A percentile compares a stretch with the other conserved stretches of the same genome.
Conservation (phyloP, 2,888 invertebrate genomes). For the Minunthozetes semirufus region DNA sequence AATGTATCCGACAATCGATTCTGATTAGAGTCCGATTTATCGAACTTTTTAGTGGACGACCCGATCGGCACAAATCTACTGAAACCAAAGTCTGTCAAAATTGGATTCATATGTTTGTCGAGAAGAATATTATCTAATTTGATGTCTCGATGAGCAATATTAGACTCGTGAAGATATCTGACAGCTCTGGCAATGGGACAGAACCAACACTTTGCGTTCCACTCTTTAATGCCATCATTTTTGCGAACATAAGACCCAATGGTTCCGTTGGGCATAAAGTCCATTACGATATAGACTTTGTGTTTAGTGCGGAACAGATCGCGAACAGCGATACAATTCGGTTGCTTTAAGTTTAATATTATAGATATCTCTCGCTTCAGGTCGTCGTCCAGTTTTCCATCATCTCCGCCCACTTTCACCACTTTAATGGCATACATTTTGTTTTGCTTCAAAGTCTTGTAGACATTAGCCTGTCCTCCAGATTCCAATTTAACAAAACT, state of each 20-base stretch:
- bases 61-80: slow-evolving; percentile 30
- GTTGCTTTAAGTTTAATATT: slow-evolving; percentile 31
- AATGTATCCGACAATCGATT: too few species aligned
- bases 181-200: slow-evolving; percentile 34
- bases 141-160: slow-evolving; percentile 36
- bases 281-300: slow-evolving; percentile 38
- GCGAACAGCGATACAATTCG: slow-evolving; percentile 26
- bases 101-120: slow-evolving; percentile 34
- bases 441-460: slow-evolving; percentile 28
- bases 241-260: slow-evolving; percentile 33
- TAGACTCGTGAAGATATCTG: slow-evolving; percentile 30
- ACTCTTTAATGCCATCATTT: slow-evolving; percentile 34
- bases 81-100: slow-evolving; percentile 37
- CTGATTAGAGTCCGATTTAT: slow-evolving; percentile 11
- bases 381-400: slow-evolving; percentile 33
- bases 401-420: slow-evolving; percentile 16
- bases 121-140: slow-evolving; percentile 37
- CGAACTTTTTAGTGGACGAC: background rate
- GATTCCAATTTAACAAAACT: slow-evolving; percentile 34
- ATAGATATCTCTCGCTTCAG: slow-evolving; percentile 37
- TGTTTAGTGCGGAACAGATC: slow-evolving; percentile 36
- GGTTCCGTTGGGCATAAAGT: slow-evolving; percentile 35
- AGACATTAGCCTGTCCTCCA: slow-evolving; percentile 34
- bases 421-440: slow-evolving; percentile 27
- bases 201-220: slow-evolving; percentile 35